phyloP scores from a whole-genome alignment of 2,113 vertebrate species.

The Uria aalge region DNA sequence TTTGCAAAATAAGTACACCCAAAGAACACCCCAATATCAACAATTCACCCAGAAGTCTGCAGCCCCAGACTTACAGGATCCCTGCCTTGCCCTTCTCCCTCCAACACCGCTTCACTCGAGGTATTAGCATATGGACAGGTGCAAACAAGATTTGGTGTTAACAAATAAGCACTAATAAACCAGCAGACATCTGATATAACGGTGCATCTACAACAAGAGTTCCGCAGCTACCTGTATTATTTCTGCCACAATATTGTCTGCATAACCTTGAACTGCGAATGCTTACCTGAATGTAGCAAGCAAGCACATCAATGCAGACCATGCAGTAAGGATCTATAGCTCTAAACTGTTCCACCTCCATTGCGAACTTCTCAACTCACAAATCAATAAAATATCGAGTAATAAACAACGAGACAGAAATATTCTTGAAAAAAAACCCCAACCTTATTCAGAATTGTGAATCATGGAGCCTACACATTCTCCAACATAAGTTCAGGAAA shows the following conservation, averaged over 20 bases:
- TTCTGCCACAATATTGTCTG: background rate
- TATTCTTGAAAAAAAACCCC: background rate
- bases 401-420: background rate
- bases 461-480: background rate
- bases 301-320: background rate
- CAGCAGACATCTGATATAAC: background rate
- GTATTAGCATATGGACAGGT: fast-evolving
- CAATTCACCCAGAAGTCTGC: fast-evolving
- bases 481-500: slow-evolving; percentile 23
- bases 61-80: fast-evolving
- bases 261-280: background rate
- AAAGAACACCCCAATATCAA: background rate
- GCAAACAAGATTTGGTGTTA: background rate
- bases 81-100: background rate
- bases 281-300: background rate
- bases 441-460: background rate
- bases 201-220: fast-evolving
- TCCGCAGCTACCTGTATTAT: background rate
- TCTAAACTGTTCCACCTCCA: background rate
- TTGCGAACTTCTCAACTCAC: background rate
- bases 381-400: background rate
- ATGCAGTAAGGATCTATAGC: background rate
- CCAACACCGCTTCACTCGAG: fast-evolving
- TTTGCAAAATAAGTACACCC: background rate
- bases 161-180: background rate